Evolutionary conservation across 2,113 vertebrate species (phyloP).

Genomic region (Gasterosteus aculeatus): DNA sequence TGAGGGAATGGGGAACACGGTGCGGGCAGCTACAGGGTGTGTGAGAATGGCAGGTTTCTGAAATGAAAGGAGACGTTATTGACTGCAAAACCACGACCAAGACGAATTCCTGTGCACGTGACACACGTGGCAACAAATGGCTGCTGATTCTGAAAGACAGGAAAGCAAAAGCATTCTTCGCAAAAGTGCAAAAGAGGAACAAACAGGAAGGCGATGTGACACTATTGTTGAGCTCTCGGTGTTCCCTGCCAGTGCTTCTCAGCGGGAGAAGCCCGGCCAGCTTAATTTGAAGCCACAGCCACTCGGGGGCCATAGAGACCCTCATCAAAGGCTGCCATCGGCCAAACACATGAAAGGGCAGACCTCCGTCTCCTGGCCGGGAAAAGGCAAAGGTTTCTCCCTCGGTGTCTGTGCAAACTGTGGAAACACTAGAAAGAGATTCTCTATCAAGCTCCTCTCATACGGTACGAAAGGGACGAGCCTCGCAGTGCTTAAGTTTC

Average conservation of each 20-base stretch:
- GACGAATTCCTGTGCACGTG: too few species aligned
- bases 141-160: too few species aligned
- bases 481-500: neutral
- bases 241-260: conserved; percentile 4
- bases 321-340: conserved; percentile 59
- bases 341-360: conserved; percentile 55
- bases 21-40: neutral
- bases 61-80: neutral
- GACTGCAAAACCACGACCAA: neutral
- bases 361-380: conserved; percentile 47
- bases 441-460: conserved; percentile 13
- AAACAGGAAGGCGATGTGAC: neutral
- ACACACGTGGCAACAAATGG: too few species aligned
- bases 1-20: neutral
- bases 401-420: conserved; percentile 26
- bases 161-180: neutral
- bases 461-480: neutral
- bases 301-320: conserved; percentile 48
- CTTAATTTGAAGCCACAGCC: conserved; percentile 26
- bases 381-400: conserved; percentile 50
- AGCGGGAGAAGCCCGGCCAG: conserved; percentile 28
- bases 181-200: neutral
- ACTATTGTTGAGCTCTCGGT: neutral
- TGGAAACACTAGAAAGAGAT: conserved; percentile 15
- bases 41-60: neutral